Conservation (phyloP, 2,888 invertebrate species). For the Rugalucina vietnamica region DNA sequence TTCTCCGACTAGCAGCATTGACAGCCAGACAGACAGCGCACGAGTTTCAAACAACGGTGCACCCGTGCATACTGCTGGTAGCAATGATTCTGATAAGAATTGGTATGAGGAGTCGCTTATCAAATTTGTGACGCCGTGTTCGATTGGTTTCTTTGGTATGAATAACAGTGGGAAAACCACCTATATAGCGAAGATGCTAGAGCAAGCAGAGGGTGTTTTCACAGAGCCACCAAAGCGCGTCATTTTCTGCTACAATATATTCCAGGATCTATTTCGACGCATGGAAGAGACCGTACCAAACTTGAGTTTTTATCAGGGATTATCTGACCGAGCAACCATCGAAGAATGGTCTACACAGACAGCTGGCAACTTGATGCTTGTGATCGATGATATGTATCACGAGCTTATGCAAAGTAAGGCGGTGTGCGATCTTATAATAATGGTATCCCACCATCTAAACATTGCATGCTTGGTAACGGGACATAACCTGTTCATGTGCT, state of each 20-base stretch:
- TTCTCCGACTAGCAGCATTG: background rate
- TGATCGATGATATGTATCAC: slow-evolving; percentile 1
- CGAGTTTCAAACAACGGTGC: background rate
- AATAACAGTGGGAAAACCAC: background rate
- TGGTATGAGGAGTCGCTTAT: slow-evolving; percentile 7
- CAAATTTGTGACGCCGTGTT: background rate
- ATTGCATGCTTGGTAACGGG: background rate
- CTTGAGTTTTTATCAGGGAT: slow-evolving; percentile 3
- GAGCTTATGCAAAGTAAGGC: background rate
- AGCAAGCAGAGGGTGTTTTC: background rate
- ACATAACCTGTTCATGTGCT: slow-evolving; percentile 25
- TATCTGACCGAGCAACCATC: background rate
- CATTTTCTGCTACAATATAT: background rate
- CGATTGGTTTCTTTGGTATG: background rate
- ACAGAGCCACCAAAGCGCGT: background rate
- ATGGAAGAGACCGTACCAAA: background rate
- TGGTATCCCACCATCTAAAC: background rate
- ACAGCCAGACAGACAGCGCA: background rate
- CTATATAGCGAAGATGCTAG: background rate
- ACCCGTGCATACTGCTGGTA: background rate
- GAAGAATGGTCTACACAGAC: background rate
- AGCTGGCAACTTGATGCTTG: background rate
- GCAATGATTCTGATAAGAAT: background rate
- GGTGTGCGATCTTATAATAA: background rate
- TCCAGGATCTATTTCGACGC: background rate